Evolutionary conservation across 2,888 invertebrate genomes (phyloP), one percentile per base, ranked within the genome.

Genomic region (Pollenia amentaria): DNA sequence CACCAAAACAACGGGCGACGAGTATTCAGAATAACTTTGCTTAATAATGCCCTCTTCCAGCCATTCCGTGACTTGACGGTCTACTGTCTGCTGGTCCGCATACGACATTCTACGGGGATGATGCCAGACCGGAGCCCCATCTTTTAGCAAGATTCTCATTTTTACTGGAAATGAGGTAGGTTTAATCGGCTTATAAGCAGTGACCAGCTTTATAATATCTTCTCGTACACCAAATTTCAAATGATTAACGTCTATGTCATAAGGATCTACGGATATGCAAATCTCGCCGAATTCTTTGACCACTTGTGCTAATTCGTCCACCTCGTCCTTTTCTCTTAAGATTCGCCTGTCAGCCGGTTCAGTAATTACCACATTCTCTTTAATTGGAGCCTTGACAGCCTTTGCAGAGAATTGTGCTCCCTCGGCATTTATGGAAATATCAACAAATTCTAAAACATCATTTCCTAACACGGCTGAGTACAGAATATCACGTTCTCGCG

Each of bases 111-210:
- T 81, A 62, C 91, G 73, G 0, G 90, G 89, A 18, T 85, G 55
- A n/a, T 89, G 85, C 12, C 84, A 87, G 0, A 91, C 89, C 0
- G 91, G 91, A n/a, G 82, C 80, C 1, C 92, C 90, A 57, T 91
- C 90, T 51, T n/a, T 16, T 10, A 42, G 16, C 16, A 42, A 2
- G 11, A 64, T 44, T 7, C 18, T 64, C 64, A 64, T 88, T 40
- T 48, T 57, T 6, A 76, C 60, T 12, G 75, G 51, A 1, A 38
- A 21, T 1, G 40, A 46, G n/a, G 44, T 65, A 1, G 44, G 44
- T 42, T 75, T 65, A 2, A 21, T 14, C 88, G 92, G n/a, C 90
- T 92, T 0, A 93, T 92, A 89, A 92, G 64, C 11, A 8, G 11
- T 40, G 10, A 62, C 55, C n/a, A n/a, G n/a, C n/a, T n/a, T n/a